Evolutionary conservation across 2,797 vertebrate genomes (phyloP).

Genomic region (Hippoglossus hippoglossus): DNA sequence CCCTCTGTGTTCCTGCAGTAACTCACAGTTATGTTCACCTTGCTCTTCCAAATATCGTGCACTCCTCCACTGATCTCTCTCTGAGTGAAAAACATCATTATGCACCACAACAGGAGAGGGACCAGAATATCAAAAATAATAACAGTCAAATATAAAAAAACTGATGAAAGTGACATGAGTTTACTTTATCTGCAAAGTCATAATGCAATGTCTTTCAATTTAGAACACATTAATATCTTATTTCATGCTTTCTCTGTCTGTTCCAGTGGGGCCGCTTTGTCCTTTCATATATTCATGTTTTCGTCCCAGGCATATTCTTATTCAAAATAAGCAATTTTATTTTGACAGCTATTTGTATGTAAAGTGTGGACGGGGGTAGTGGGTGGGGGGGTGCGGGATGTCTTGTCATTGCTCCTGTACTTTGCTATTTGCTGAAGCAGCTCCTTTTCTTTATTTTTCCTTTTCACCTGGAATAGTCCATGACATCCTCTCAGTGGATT

Average conservation of each 20-base stretch:
- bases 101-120: neutral
- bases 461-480: slow-evolving; percentile 56
- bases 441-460: slow-evolving; percentile 80
- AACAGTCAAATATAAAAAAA: slow-evolving; percentile 50
- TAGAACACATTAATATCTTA: slow-evolving; percentile 78
- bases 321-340: slow-evolving; percentile 84
- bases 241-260: slow-evolving; percentile 76
- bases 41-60: slow-evolving; percentile 18
- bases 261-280: slow-evolving; percentile 73
- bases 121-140: slow-evolving; percentile 51
- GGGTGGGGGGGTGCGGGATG: slow-evolving; percentile 15
- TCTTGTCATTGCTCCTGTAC: slow-evolving; percentile 71
- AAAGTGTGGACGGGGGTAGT: slow-evolving; percentile 68
- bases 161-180: slow-evolving; percentile 66
- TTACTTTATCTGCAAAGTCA: slow-evolving; percentile 72
- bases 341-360: slow-evolving; percentile 88
- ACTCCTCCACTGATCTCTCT: slow-evolving; percentile 26
- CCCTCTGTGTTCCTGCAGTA: neutral
- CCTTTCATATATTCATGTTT: slow-evolving; percentile 73
- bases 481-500: slow-evolving; percentile 77
- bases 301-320: slow-evolving; percentile 74
- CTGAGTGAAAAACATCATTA: slow-evolving; percentile 35
- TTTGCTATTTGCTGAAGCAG: slow-evolving; percentile 81
- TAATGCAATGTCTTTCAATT: slow-evolving; percentile 67
- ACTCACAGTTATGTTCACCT: slow-evolving; percentile 1